phyloP scores from a whole-genome alignment of 2,113 vertebrate species.

The Chunga burmeisteri region DNA sequence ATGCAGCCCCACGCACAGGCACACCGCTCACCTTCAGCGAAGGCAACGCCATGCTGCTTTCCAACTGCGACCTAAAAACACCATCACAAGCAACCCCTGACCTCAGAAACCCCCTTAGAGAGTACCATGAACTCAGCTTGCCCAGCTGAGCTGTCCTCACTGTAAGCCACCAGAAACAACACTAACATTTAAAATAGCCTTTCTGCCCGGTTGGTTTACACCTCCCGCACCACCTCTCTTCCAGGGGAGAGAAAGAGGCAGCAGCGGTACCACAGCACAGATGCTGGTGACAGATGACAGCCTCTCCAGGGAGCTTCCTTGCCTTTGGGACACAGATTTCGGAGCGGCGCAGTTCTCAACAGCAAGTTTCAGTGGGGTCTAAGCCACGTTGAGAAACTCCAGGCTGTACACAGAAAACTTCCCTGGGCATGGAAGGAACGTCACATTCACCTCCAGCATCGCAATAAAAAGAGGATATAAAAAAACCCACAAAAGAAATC shows the following conservation, averaged over 20 bases:
- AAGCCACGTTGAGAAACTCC: rapidly evolving
- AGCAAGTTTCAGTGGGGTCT: background rate
- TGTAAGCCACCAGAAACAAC: background rate
- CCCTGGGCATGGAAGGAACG: background rate
- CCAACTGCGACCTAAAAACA: rapidly evolving
- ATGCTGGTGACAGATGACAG: background rate
- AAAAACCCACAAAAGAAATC: background rate
- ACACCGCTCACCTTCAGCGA: background rate
- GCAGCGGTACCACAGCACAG: rapidly evolving
- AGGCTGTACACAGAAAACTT: background rate
- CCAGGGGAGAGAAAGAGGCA: background rate
- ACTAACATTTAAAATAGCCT: background rate
- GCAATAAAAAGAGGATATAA: background rate
- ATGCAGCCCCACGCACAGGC: background rate
- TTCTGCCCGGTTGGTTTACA: background rate
- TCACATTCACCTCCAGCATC: background rate
- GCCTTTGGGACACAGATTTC: background rate
- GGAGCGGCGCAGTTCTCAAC: background rate
- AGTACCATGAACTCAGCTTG: rapidly evolving
- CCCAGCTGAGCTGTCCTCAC: background rate
- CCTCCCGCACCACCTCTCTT: rapidly evolving
- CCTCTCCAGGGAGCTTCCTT: background rate
- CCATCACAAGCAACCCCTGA: background rate
- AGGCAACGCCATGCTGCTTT: background rate
- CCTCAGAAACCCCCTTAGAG: background rate